Evolutionary conservation across 2,113 vertebrate species (phyloP).

Genomic region (Falcunculus frontatus): DNA sequence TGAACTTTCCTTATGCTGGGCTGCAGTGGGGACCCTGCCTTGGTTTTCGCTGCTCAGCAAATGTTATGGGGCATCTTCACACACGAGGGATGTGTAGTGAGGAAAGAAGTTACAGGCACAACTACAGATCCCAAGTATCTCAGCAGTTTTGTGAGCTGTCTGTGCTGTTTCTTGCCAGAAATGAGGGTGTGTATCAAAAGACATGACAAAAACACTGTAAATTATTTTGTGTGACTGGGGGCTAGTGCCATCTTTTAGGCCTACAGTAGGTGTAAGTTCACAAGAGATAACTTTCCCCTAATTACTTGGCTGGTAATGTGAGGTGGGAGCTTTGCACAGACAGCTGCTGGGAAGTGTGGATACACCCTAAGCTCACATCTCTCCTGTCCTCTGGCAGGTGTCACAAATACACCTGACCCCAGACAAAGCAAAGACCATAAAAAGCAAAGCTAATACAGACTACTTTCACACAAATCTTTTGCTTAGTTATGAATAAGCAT

Average conservation of each 20-base stretch:
- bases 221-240: neutral
- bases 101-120: neutral
- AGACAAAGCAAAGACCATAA: neutral
- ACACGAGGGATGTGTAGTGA: neutral
- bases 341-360: neutral
- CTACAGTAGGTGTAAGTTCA: neutral
- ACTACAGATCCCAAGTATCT: neutral
- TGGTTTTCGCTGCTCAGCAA: neutral
- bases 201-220: accelerated
- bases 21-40: neutral
- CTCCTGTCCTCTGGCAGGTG: neutral
- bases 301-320: neutral
- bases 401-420: neutral
- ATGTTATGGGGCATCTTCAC: neutral
- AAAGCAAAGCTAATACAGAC: neutral
- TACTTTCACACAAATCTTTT: neutral
- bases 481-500: neutral
- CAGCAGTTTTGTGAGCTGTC: neutral
- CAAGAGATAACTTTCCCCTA: neutral
- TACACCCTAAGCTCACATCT: accelerated
- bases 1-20: neutral
- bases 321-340: neutral
- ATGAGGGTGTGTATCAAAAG: neutral
- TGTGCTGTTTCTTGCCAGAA: neutral
- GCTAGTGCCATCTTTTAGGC: neutral